Percentiles rank a stretch among this genome's conserved stretches.
These are phyloP conservation scores for Protaetia brevitarsis DNA, from an alignment of 1,140 invertebrate genomes.

Conservation along the genomic window DNA sequence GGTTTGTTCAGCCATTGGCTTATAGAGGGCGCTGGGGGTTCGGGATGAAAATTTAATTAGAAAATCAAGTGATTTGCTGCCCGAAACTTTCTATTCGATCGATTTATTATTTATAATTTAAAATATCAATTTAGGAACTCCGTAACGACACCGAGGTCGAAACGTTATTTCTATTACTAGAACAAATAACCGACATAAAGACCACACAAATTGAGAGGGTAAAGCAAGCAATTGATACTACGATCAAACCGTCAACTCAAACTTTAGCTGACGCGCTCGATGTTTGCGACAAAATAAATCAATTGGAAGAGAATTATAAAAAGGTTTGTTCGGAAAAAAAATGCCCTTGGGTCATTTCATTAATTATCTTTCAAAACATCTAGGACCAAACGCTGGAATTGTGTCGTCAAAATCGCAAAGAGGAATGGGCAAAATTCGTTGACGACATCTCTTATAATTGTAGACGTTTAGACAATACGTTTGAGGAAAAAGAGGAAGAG, in stretches of 20 bases:
- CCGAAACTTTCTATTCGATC: not conserved
- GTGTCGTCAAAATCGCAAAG: constrained; percentile 59
- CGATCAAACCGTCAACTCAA: constrained; percentile 62
- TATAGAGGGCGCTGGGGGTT: not conserved
- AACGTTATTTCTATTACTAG: constrained; percentile 71
- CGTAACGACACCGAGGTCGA: constrained; percentile 72
- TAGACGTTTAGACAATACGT: constrained; percentile 69
- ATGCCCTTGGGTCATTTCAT: not conserved
- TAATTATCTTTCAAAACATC: constrained; percentile 29
- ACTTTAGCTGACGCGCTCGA: constrained; percentile 65
- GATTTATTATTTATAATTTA: not conserved
- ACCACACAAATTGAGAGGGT: constrained; percentile 66
- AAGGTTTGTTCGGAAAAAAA: constrained; percentile 36
- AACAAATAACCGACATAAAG: constrained; percentile 73
- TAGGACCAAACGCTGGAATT: constrained; percentile 55
- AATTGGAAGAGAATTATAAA: constrained; percentile 54
- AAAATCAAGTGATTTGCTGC: too few species aligned
- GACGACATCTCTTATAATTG: constrained; percentile 73
- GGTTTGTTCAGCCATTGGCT: too few species aligned
- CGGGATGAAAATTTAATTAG: too few species aligned
- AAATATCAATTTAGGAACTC: constrained; percentile 5
- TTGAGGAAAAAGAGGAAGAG: constrained; percentile 75
- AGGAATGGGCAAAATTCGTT: constrained; percentile 70
- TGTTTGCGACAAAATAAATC: constrained; percentile 57
- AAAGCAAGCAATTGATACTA: constrained; percentile 56